Conservation (phyloP, 2,797 vertebrate genomes). For the Leptoclinus maculatus region DNA sequence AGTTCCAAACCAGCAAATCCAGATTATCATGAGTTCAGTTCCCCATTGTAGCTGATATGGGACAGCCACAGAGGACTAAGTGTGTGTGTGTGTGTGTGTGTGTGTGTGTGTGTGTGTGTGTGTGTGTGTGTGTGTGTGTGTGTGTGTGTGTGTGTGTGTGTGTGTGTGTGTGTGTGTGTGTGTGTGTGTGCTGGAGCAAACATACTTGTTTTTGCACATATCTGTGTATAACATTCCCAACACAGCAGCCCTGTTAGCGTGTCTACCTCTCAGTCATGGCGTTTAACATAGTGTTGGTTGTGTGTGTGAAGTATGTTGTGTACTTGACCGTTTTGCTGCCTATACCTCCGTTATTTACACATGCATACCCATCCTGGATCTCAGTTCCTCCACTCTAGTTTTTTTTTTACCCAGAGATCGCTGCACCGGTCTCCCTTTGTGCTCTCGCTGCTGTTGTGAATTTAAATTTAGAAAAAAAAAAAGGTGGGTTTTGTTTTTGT, state of each 20-base stretch:
- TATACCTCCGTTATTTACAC: neutral
- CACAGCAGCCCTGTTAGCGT: neutral
- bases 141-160: neutral
- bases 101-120: constrained; percentile 21
- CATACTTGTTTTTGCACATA: constrained; percentile 1
- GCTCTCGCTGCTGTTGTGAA: constrained; percentile 55
- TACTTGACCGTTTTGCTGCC: neutral
- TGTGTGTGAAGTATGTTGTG: no score
- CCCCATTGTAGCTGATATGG: constrained; percentile 55
- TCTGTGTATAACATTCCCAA: neutral
- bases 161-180: neutral
- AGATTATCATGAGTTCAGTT: constrained; percentile 71
- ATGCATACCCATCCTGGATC: constrained; percentile 16
- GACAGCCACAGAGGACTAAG: constrained; percentile 33
- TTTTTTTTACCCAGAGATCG: constrained; percentile 43
- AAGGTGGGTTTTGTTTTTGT: constrained; percentile 36
- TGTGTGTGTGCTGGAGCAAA: neutral
- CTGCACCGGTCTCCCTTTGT: constrained; percentile 38
- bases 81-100: constrained; percentile 1
- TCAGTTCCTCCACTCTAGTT: neutral
- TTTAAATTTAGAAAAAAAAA: constrained; percentile 53
- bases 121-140: neutral
- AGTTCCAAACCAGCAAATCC: constrained; percentile 71
- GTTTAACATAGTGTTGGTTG: neutral
- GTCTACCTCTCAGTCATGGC: neutral